Base-by-base conservation (phyloP, 2,113 vertebrate species). In the Gavialis gangeticus region DNA sequence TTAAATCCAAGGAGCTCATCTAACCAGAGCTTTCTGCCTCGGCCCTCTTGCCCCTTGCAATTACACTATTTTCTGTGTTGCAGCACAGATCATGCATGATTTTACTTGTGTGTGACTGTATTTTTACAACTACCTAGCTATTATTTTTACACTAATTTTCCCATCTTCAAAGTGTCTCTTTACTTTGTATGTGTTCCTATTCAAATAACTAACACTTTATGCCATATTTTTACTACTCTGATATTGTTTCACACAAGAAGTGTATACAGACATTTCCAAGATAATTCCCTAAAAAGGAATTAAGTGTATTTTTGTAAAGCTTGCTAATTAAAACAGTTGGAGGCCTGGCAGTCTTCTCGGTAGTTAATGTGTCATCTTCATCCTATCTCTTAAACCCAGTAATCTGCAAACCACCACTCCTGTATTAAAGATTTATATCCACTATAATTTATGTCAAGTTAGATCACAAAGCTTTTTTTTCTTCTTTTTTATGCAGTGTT, bases 391-490 rank as follows among this genome's bases (percentile, higher is more conserved):
- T 97, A 95, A 97, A 96, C 3, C 25, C 12, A 96, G 27, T 97
- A 94, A 97, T 97, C 79, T 97, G 94, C 91, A 97, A 97, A 96
- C 96, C 77, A 56, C 95, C 8, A 57, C 91, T 94, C 92, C 91
- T 97, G 92, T 94, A 94, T 92, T 96, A 88, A 75, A 96, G 93
- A 81, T 54, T 97, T 98, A 88, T 97, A 97, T 89, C 95, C 96
- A 85, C 96, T 96, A 63, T 97, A 98, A 98, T 91, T 98, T 97
- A 98, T 97, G 95, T 98, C 96, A 98, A 59, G 77, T 97, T 97
- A 95, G 93, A 97, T 97, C 95, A 96, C 91, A 85, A 25, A 15
- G 54, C 66, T n/a, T 85, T 64, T 82, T 37, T 82, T 27, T 55
- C 27, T n/a, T 59, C 89, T 89, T 91, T 79, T 88, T 95, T 84